Conservation (phyloP, 2,888 invertebrate genomes). For the Calameuta idolon region DNA sequence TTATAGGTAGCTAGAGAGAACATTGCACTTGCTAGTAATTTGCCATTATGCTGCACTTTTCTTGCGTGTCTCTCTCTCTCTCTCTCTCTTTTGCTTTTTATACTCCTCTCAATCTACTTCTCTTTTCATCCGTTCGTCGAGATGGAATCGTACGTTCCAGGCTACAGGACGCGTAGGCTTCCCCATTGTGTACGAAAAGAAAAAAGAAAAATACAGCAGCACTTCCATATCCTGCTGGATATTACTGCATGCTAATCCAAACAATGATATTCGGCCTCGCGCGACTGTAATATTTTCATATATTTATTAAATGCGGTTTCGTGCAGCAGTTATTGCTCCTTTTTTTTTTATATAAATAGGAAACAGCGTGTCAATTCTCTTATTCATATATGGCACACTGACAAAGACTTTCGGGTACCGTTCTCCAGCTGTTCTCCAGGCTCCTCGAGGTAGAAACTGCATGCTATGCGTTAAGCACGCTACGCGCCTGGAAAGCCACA, state of each 20-base stretch:
- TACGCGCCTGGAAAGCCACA: background rate
- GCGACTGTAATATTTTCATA: background rate
- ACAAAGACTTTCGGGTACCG: background rate
- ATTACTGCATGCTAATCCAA: background rate
- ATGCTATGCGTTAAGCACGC: background rate
- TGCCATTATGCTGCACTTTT: background rate
- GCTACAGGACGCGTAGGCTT: background rate
- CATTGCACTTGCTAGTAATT: background rate
- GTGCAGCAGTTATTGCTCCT: background rate
- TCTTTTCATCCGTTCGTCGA: background rate
- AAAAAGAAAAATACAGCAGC: background rate
- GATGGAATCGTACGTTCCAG: background rate
- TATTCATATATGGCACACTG: background rate
- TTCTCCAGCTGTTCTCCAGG: background rate
- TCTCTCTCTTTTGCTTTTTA: conserved; percentile 22
- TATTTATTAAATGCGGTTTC: background rate
- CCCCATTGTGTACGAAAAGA: conserved; percentile 9
- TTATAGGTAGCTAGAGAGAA: background rate
- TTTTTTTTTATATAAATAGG: background rate
- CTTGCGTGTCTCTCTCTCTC: conserved; percentile 11
- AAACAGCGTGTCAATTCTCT: background rate
- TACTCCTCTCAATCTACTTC: conserved; percentile 4
- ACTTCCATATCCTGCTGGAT: background rate
- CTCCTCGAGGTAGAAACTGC: background rate
- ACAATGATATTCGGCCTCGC: background rate